phyloP scores from a whole-genome alignment of 2,797 vertebrate species.

The Falco naumanni region DNA sequence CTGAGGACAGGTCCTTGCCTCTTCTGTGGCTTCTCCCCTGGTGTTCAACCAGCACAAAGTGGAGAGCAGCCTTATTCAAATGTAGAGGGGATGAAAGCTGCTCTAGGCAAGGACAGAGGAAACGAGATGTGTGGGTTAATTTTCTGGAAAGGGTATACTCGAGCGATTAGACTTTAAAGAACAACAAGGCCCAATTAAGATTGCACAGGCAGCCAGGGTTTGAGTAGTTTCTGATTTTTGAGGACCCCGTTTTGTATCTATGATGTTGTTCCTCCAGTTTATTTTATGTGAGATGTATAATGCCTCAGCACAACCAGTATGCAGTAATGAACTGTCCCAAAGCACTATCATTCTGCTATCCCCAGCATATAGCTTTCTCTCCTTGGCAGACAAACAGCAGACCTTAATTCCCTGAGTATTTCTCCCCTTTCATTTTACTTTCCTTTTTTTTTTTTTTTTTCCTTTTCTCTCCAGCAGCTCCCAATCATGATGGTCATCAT shows the following conservation, averaged over 20 bases:
- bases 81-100: not conserved
- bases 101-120: not conserved
- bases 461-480: not conserved
- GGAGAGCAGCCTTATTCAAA: not conserved
- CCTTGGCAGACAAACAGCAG: conserved; percentile 50
- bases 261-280: not conserved
- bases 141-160: not conserved
- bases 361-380: not conserved
- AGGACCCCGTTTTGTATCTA: not conserved
- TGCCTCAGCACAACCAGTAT: not conserved
- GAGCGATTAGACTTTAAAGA: not conserved
- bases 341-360: conserved; percentile 1
- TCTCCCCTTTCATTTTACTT: not conserved
- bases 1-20: not conserved
- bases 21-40: not conserved
- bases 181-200: not conserved
- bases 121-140: not conserved
- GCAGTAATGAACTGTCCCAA: conserved; percentile 11
- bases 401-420: not conserved
- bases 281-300: not conserved
- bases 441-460: not conserved
- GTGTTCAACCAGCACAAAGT: not conserved
- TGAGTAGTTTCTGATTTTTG: not conserved
- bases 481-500: not conserved
- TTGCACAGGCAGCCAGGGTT: not conserved